phyloP scores from a whole-genome alignment of 2,797 vertebrate species.

The Hylomyscus alleni region DNA sequence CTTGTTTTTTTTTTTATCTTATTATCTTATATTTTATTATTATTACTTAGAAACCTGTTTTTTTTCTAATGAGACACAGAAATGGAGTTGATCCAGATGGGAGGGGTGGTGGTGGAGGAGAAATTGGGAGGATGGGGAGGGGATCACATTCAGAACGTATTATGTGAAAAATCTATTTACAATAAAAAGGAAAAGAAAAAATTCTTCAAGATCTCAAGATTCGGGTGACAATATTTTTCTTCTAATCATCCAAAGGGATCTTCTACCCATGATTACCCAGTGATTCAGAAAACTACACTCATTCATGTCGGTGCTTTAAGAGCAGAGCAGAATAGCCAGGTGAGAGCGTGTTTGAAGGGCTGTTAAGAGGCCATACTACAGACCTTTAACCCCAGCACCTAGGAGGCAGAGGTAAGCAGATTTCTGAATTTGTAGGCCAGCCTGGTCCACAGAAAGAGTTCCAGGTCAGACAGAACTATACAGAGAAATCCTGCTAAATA shows the following conservation, averaged over 20 bases:
- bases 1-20: not conserved
- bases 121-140: not conserved
- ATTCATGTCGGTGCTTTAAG: not conserved
- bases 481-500: not conserved
- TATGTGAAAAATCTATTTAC: not conserved
- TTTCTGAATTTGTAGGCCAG: not conserved
- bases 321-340: not conserved
- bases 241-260: not conserved
- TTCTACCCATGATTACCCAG: not conserved
- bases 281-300: not conserved
- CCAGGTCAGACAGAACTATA: not conserved
- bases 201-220: constrained; percentile 29
- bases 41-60: not conserved
- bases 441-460: not conserved
- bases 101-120: not conserved
- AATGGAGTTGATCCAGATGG: not conserved
- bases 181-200: not conserved
- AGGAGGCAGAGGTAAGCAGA: not conserved
- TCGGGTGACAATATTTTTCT: not conserved
- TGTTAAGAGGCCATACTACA: not conserved
- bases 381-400: not conserved
- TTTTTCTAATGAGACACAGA: not conserved
- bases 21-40: not conserved
- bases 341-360: not conserved
- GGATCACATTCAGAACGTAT: not conserved